phyloP scores from a whole-genome alignment of 2,113 vertebrate species.

The Tupaia chinensis region DNA sequence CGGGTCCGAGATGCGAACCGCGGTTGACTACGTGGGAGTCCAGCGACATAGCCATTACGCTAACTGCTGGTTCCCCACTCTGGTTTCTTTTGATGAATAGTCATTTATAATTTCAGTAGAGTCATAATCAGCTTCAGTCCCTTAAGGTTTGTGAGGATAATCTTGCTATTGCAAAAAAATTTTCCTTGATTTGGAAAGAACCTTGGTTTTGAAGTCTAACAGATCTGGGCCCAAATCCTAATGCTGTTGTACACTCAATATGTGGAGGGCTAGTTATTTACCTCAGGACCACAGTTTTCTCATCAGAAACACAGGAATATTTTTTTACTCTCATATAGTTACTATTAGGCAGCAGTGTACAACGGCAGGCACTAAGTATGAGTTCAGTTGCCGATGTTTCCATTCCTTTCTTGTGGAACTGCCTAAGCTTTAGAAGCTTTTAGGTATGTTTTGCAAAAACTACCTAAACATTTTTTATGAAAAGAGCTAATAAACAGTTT shows the following conservation, averaged over 20 bases:
- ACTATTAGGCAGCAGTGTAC: not conserved
- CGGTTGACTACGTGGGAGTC: no score
- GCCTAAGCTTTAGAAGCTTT: not conserved
- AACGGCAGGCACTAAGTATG: not conserved
- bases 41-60: no score
- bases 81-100: conserved; percentile 27
- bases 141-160: not conserved
- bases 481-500: conserved; percentile 19
- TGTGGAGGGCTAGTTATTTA: not conserved
- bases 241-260: not conserved
- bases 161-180: conserved; percentile 13
- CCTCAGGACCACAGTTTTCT: not conserved
- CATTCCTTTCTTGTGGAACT: not conserved
- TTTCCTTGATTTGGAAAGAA: conserved; percentile 14
- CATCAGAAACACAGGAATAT: not conserved
- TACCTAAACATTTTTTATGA: not conserved
- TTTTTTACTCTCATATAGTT: not conserved
- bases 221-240: not conserved
- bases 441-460: conserved; percentile 37
- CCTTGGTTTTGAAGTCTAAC: not conserved
- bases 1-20: no score
- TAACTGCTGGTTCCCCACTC: no score
- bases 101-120: not conserved
- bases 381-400: not conserved
- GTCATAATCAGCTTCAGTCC: conserved; percentile 4